Evolutionary conservation across 2,797 vertebrate genomes (phyloP).

Genomic region (Sebastes cheni): DNA sequence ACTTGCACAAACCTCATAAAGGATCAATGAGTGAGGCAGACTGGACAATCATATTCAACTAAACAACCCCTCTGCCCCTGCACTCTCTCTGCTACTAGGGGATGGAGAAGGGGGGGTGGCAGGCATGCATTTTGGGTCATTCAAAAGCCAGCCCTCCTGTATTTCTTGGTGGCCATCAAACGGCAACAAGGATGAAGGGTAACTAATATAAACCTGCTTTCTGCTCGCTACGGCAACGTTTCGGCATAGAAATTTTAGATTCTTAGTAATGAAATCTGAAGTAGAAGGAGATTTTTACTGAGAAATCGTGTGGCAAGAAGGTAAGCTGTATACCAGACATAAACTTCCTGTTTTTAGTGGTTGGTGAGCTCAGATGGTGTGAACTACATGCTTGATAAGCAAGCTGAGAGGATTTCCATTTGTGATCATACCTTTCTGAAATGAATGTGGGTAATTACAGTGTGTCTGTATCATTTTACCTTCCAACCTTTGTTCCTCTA

Average conservation of each 20-base stretch:
- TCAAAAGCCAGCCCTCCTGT: fast-evolving
- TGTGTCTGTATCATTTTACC: not conserved
- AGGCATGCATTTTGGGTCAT: too few relatives aligned
- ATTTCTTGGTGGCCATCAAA: not conserved
- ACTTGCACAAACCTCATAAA: too few relatives aligned
- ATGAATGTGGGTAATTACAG: too few relatives aligned
- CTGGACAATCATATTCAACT: too few relatives aligned
- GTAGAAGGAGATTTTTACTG: not conserved
- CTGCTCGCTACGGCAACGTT: not conserved
- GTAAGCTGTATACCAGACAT: not conserved
- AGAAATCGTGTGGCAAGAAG: not conserved
- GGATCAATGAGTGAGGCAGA: too few relatives aligned
- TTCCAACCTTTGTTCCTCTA: not conserved
- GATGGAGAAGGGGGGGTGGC: too few relatives aligned
- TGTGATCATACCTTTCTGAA: not conserved
- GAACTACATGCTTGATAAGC: not conserved
- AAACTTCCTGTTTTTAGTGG: not conserved
- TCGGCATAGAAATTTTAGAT: not conserved
- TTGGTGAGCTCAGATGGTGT: not conserved
- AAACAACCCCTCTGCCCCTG: too few relatives aligned
- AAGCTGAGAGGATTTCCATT: not conserved
- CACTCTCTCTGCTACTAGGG: too few relatives aligned
- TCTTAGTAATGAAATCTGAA: not conserved
- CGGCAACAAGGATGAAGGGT: not conserved
- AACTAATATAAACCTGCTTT: not conserved